Percentiles rank a stretch among this genome's conserved stretches.
These are phyloP conservation scores for Jordanella pulchra DNA, from an alignment of 2,797 vertebrate genomes.

Conservation along the genomic window DNA sequence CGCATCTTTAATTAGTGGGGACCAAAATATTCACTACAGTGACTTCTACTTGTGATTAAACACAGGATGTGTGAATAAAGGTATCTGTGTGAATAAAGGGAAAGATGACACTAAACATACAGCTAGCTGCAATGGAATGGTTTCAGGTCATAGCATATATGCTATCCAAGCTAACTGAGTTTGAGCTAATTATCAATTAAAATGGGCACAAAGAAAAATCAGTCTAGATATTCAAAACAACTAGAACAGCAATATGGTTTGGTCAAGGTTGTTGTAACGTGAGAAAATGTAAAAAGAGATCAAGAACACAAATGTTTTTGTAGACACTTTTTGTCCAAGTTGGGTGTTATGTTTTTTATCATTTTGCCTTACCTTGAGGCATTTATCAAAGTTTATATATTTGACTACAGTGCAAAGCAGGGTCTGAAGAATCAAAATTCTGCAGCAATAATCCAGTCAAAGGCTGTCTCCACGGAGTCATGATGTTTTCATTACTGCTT, in stretches of 20 bases:
- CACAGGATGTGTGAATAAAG: no score
- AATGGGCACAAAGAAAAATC: not conserved
- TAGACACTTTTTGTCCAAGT: not conserved
- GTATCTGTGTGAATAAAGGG: no score
- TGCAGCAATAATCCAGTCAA: slow-evolving; percentile 35
- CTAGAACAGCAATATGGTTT: not conserved
- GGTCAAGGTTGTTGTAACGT: not conserved
- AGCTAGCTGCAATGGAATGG: not conserved
- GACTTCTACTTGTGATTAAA: no score
- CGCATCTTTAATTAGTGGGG: no score
- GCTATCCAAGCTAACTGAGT: not conserved
- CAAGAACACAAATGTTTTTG: not conserved
- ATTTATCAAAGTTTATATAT: slow-evolving; percentile 22
- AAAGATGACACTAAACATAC: no score
- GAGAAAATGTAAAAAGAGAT: not conserved
- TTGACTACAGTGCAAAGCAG: slow-evolving; percentile 14
- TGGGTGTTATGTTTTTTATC: not conserved
- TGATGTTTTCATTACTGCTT: slow-evolving; percentile 81
- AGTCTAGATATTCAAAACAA: not conserved
- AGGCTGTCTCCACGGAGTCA: slow-evolving; percentile 19
- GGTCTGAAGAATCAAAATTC: slow-evolving; percentile 42
- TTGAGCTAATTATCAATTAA: not conserved
- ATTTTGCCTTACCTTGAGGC: slow-evolving; percentile 18
- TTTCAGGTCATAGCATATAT: not conserved
- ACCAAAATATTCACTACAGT: no score